phyloP scores from a whole-genome alignment of 2,888 invertebrate genomes.

The Ormyrus nitidulus region DNA sequence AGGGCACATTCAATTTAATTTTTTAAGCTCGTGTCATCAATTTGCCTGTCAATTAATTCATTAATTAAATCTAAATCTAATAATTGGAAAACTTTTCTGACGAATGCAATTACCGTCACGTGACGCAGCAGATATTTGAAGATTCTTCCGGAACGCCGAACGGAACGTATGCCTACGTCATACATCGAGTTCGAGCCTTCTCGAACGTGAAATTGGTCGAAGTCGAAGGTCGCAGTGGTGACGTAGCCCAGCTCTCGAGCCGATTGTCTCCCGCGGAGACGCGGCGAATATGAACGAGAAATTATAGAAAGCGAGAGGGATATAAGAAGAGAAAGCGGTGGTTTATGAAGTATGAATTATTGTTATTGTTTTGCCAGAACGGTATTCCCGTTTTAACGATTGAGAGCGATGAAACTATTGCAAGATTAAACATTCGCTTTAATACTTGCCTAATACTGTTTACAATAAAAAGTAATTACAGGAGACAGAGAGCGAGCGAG shows the following conservation, averaged over 20 bases:
- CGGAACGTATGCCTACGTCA: neutral
- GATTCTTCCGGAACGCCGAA: too few relatives aligned
- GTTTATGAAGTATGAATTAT: slow-evolving; percentile 56
- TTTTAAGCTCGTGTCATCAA: too few relatives aligned
- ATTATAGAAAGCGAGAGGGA: slow-evolving; percentile 28
- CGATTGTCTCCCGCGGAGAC: neutral
- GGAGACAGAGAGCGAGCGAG: slow-evolving; percentile 4
- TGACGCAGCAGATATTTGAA: too few relatives aligned
- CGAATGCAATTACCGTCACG: too few relatives aligned
- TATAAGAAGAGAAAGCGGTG: slow-evolving; percentile 46
- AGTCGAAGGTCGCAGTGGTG: neutral
- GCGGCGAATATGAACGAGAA: slow-evolving; percentile 39
- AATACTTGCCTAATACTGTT: slow-evolving; percentile 43
- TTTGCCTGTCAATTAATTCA: too few relatives aligned
- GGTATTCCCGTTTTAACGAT: slow-evolving; percentile 38
- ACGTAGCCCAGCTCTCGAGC: neutral
- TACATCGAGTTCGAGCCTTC: neutral
- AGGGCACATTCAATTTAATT: too few relatives aligned
- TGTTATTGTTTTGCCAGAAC: slow-evolving; percentile 24
- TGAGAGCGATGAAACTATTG: slow-evolving; percentile 34
- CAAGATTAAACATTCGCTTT: slow-evolving; percentile 49
- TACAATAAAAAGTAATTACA: slow-evolving; percentile 45
- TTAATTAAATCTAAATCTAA: too few relatives aligned
- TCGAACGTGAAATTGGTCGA: slow-evolving; percentile 1
- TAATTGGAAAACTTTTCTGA: too few relatives aligned